Evolutionary conservation across 2,113 vertebrate genomes (phyloP), one percentile per base, ranked within the genome.

Genomic region (Plecotus auritus): DNA sequence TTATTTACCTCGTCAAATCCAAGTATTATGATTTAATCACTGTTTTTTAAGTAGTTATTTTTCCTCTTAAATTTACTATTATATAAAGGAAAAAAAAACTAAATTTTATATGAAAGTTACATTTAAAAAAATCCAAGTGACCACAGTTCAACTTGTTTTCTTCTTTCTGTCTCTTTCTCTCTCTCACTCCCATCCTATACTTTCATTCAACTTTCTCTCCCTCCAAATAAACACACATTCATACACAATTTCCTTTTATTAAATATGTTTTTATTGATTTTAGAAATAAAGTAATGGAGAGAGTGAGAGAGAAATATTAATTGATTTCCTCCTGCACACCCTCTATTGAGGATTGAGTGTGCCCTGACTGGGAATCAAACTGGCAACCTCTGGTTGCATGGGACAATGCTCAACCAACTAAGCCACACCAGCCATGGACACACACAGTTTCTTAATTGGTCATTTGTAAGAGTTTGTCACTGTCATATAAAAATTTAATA

Each of bases 1-100:
- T 94, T 66, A 84, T 97, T 96, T 97, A 84, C 94, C 51, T 89
- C 96, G 86, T 97, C 94, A 96, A 87, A 91, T 92, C 76, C 85
- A 96, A 94, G 22, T 94, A 37, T 70, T 95, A 54, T 95, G 85
- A 95, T 95, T 93, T 96, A 88, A 94, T 74, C 30, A 89, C 42
- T 23, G 4, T 7, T 80, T 26, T 94, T 76, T 76, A 22, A 86
- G 73, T 51, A 72, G 26, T 85, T 88, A 35, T 42, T 91, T 90
- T 95, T 90, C 47, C 56, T 84, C 30, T 94, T 86, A 95, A 95
- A 91, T 95, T 73, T 89, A 95, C 59, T 51, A 76, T 84, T 94
- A 80, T 61, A 80, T 70, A 92, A 93, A 94, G n/a, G 35, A 81
- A 40, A 96, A 40, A 96, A 94, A 59, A 59, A 91, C 95, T 96